Conservation (phyloP, 2,888 invertebrate species). For the Globia sparganii region DNA sequence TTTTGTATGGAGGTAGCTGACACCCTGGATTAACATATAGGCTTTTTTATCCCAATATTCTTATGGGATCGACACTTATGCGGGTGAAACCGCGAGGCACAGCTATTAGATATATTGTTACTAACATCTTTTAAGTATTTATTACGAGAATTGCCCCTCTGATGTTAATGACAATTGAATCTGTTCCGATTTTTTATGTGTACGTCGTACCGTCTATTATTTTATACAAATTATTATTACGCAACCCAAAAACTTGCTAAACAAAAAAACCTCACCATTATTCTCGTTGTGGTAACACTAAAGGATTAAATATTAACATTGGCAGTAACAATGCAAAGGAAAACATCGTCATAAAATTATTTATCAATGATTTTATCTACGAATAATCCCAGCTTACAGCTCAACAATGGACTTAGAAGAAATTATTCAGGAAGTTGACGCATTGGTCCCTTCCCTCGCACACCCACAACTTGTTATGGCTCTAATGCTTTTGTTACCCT, state of each 20-base stretch:
- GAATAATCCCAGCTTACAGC: conserved; percentile 76
- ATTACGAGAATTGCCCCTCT: no score
- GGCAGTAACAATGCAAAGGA: conserved; percentile 56
- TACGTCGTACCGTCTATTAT: neutral
- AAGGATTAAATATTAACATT: conserved; percentile 59
- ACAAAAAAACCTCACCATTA: conserved; percentile 17
- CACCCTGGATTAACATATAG: no score
- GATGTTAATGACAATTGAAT: neutral
- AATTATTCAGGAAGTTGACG: conserved; percentile 85
- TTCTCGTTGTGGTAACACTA: conserved; percentile 41
- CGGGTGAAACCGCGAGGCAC: no score
- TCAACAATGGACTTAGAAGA: conserved; percentile 70
- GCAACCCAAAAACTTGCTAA: conserved; percentile 41
- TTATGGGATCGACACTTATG: no score
- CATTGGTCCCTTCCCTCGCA: conserved; percentile 76
- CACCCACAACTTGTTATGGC: conserved; percentile 74
- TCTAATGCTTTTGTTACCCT: conserved; percentile 75
- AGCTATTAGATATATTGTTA: no score
- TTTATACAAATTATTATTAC: conserved; percentile 21
- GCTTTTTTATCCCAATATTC: no score
- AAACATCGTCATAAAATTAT: conserved; percentile 68
- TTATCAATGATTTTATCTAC: conserved; percentile 76
- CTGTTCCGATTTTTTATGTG: neutral
- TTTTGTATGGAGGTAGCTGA: no score
- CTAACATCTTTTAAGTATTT: no score